These are phyloP conservation scores for Margarornis squamiger DNA, from an alignment of 2,797 vertebrate genomes.

Conservation along the genomic window DNA sequence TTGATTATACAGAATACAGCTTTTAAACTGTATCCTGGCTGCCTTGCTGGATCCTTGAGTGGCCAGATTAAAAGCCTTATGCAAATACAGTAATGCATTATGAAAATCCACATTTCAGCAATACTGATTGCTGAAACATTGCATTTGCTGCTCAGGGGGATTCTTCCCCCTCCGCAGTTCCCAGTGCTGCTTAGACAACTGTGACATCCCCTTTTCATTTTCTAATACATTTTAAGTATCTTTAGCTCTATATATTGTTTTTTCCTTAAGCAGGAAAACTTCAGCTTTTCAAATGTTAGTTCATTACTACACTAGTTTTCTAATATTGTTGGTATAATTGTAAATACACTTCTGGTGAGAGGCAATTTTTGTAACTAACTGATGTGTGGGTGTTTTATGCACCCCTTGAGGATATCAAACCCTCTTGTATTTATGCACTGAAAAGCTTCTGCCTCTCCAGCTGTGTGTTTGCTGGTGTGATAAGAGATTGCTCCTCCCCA, in stretches of 20 bases:
- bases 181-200: background rate
- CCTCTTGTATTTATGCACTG: background rate
- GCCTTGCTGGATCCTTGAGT: background rate
- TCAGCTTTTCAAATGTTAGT: background rate
- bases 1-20: background rate
- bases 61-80: background rate
- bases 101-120: background rate
- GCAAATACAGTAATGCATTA: background rate
- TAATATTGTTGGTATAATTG: background rate
- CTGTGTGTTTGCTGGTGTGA: background rate
- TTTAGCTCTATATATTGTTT: background rate
- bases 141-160: background rate
- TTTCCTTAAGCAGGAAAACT: background rate
- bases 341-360: background rate
- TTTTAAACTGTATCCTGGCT: background rate
- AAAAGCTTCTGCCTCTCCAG: background rate
- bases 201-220: background rate
- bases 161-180: background rate
- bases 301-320: background rate
- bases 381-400: background rate
- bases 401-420: background rate
- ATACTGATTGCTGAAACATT: background rate
- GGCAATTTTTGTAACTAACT: background rate
- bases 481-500: background rate
- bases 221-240: background rate